Conservation (phyloP, 2,797 vertebrate species). For the Chelonia mydas region DNA sequence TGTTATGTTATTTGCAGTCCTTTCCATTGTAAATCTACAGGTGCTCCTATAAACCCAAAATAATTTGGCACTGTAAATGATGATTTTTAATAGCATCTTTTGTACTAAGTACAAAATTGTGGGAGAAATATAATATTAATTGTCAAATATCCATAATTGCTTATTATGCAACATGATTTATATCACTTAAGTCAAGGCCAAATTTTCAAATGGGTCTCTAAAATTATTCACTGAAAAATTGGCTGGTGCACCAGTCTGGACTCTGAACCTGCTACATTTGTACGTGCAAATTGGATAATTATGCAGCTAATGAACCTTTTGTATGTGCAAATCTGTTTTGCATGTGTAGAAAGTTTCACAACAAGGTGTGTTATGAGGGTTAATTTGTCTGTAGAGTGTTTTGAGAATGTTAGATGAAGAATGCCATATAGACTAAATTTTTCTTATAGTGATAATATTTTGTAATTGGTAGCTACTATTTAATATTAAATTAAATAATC, state of each 20-base stretch:
- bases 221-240: background rate
- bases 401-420: background rate
- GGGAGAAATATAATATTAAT: background rate
- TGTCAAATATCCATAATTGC: background rate
- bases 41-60: background rate
- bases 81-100: constrained; percentile 16
- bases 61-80: background rate
- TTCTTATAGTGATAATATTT: background rate
- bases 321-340: fast-evolving
- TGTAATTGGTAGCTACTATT: constrained; percentile 16
- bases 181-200: background rate
- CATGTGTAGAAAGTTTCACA: fast-evolving
- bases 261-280: background rate
- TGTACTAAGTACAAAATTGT: background rate
- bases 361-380: background rate
- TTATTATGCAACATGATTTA: background rate
- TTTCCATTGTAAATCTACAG: background rate
- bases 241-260: fast-evolving
- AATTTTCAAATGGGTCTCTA: background rate
- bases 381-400: background rate
- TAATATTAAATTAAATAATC: background rate
- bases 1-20: background rate
- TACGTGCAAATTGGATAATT: fast-evolving
- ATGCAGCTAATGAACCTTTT: background rate
- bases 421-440: background rate